Conservation (phyloP, 2,797 vertebrate species). For the Gobio occitaniae region DNA sequence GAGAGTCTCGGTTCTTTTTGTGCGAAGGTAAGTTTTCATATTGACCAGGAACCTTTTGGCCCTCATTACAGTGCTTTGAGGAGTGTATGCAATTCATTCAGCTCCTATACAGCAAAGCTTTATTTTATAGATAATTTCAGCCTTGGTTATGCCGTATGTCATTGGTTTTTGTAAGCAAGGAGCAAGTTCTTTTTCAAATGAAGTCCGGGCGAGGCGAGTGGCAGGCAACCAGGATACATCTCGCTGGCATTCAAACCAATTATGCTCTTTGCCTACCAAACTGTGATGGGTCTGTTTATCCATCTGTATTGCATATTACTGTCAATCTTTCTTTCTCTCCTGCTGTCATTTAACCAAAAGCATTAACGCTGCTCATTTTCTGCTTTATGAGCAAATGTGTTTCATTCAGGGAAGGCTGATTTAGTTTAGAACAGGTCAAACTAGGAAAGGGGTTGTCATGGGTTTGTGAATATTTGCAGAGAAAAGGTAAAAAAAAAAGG, state of each 20-base stretch:
- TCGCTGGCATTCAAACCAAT: conserved; percentile 10
- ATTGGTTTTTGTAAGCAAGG: background rate
- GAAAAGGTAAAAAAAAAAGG: background rate
- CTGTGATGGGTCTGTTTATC: background rate
- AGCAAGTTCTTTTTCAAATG: background rate
- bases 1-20: conserved; percentile 98
- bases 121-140: background rate
- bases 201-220: background rate
- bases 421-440: background rate
- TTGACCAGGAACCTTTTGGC: background rate
- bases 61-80: conserved; percentile 10
- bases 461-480: background rate
- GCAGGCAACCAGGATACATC: conserved; percentile 12
- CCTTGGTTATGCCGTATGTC: background rate
- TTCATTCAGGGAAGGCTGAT: background rate
- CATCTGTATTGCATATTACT: conserved; percentile 11
- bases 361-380: background rate
- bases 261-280: conserved; percentile 8
- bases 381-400: background rate
- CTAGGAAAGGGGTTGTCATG: background rate
- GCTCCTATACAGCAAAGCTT: background rate
- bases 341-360: conserved; percentile 11
- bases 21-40: conserved; percentile 87
- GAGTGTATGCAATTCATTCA: background rate
- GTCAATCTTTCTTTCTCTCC: conserved; percentile 1